Conservation (phyloP, 2,888 invertebrate species). For the Camptogramma bilineatum region DNA sequence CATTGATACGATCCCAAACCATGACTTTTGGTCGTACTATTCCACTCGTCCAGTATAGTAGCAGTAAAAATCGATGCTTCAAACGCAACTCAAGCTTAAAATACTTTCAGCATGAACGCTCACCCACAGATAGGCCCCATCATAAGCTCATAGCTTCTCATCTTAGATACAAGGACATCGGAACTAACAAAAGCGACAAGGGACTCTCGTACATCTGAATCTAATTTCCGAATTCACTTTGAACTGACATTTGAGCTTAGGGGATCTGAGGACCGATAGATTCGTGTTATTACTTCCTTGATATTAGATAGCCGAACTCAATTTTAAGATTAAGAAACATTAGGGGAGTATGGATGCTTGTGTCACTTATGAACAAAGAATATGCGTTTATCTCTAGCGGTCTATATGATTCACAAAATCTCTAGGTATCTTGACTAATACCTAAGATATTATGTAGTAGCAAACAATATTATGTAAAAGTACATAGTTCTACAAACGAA, state of each 20-base stretch:
- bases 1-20: no score
- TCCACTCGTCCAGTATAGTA: no score
- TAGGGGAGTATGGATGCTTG: neutral
- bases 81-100: neutral
- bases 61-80: no score
- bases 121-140: constrained; percentile 20
- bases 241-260: constrained; percentile 45
- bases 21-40: no score
- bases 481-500: no score
- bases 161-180: constrained; percentile 36
- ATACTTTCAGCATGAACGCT: constrained; percentile 9
- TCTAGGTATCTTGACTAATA: no score
- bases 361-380: no score
- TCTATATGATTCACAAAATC: neutral
- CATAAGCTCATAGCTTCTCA: constrained; percentile 23
- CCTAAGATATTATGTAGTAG: no score
- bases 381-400: no score
- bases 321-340: constrained; percentile 24
- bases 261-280: constrained; percentile 42
- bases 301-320: constrained; percentile 35
- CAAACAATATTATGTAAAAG: no score
- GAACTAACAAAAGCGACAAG: constrained; percentile 42
- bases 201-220: constrained; percentile 41
- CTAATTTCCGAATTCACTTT: constrained; percentile 49
- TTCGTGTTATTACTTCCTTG: constrained; percentile 46